A percentile compares a stretch with the other conserved stretches of the same genome.
phyloP scores from a whole-genome alignment of 1,140 invertebrate species.

The Oreohelix idahoensis region DNA sequence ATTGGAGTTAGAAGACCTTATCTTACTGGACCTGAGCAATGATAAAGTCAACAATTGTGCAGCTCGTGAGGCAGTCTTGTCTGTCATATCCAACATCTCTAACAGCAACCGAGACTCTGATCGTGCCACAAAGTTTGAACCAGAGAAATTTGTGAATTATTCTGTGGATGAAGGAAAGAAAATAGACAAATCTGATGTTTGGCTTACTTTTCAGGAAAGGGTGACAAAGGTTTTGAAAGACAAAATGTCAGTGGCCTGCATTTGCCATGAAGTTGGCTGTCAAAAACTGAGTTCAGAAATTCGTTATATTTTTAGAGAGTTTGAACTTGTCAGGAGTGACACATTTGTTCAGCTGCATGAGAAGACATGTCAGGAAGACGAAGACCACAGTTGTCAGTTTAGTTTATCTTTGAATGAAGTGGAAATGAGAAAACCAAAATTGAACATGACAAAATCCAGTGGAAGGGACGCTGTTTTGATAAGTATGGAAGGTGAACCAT shows the following conservation, averaged over 20 bases:
- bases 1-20: not conserved
- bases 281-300: not conserved
- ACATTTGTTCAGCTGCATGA: not conserved
- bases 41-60: slow-evolving; percentile 31
- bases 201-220: slow-evolving; percentile 32
- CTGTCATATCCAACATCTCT: not conserved
- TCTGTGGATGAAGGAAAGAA: not conserved
- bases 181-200: slow-evolving; percentile 10
- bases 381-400: too few species aligned
- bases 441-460: not conserved
- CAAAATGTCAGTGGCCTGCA: not conserved
- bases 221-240: not conserved
- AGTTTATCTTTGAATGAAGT: not conserved
- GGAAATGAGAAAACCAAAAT: not conserved
- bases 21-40: not conserved
- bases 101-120: not conserved
- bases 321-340: not conserved
- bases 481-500: not conserved
- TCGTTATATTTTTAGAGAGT: not conserved
- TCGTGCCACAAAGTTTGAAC: slow-evolving; percentile 15
- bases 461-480: not conserved
- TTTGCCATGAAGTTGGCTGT: slow-evolving; percentile 16
- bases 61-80: slow-evolving; percentile 21
- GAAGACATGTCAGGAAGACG: not conserved
- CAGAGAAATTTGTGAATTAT: slow-evolving; percentile 10